phyloP scores from a whole-genome alignment of 2,797 vertebrate species.

The Alcedo atthis region DNA sequence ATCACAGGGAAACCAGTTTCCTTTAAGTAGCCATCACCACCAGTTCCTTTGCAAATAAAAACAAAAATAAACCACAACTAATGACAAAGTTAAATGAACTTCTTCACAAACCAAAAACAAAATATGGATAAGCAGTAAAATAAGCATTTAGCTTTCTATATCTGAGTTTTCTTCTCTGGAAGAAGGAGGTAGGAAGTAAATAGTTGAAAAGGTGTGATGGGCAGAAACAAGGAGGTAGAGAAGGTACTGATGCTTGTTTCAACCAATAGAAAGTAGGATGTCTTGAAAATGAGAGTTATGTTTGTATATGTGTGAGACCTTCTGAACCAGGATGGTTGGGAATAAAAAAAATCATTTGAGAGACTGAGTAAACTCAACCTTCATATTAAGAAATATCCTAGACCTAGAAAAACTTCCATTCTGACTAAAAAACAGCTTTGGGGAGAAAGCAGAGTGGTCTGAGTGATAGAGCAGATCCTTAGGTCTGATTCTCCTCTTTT shows the following conservation, averaged over 20 bases:
- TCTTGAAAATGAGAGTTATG: neutral
- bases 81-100: neutral
- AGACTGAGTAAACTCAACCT: neutral
- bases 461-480: neutral
- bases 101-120: neutral
- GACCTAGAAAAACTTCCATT: neutral
- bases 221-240: neutral
- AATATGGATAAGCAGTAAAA: neutral
- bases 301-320: neutral
- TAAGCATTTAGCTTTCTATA: neutral
- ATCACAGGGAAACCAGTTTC: conserved; percentile 93
- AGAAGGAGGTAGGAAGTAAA: neutral
- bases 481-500: neutral
- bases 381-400: neutral
- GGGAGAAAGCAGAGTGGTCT: neutral
- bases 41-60: conserved; percentile 79
- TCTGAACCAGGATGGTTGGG: neutral
- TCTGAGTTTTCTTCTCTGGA: neutral
- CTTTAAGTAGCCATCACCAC: conserved; percentile 84
- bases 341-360: neutral
- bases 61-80: neutral
- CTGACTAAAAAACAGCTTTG: neutral
- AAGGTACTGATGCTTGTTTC: neutral
- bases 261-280: neutral
- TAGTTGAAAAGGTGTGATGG: neutral